A percentile compares a stretch with the other conserved stretches of the same genome.
phyloP scores from a whole-genome alignment of 2,888 invertebrate genomes.

The Idaea straminata region DNA sequence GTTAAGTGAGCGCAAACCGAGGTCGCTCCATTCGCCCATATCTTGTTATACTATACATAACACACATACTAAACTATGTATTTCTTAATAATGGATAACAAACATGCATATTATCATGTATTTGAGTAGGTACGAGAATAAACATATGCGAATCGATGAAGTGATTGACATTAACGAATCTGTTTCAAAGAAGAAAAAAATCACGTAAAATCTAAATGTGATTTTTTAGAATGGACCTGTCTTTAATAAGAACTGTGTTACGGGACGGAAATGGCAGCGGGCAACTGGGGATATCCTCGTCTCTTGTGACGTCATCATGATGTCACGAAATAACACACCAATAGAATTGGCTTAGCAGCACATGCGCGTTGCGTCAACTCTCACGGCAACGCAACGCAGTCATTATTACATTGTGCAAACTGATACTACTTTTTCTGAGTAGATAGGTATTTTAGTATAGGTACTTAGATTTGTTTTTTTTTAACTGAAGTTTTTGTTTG shows the following conservation, averaged over 20 bases:
- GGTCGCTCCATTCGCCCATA: slow-evolving; percentile 52
- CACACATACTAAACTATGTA: neutral
- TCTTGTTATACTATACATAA: slow-evolving; percentile 7
- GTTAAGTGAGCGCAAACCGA: slow-evolving; percentile 71
- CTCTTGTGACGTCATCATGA: slow-evolving; percentile 73
- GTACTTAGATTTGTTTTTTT: neutral
- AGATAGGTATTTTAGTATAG: neutral
- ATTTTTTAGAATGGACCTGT: slow-evolving; percentile 8
- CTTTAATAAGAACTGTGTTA: slow-evolving; percentile 1
- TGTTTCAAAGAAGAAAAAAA: neutral
- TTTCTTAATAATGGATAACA: neutral
- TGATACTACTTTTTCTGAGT: neutral
- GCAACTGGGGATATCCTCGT: slow-evolving; percentile 71
- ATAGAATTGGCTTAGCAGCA: slow-evolving; percentile 67
- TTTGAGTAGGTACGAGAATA: neutral
- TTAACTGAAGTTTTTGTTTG: neutral
- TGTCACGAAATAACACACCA: slow-evolving; percentile 73
- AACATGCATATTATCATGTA: neutral
- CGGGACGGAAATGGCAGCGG: slow-evolving; percentile 18
- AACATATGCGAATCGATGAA: neutral
- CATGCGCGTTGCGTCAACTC: slow-evolving; percentile 74
- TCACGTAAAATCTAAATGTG: neutral
- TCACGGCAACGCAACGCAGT: slow-evolving; percentile 45
- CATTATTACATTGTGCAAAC: slow-evolving; percentile 17
- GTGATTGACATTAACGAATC: neutral